These are phyloP conservation scores for Petroica traversi DNA, from an alignment of 2,113 vertebrate species.

Conservation along the genomic window DNA sequence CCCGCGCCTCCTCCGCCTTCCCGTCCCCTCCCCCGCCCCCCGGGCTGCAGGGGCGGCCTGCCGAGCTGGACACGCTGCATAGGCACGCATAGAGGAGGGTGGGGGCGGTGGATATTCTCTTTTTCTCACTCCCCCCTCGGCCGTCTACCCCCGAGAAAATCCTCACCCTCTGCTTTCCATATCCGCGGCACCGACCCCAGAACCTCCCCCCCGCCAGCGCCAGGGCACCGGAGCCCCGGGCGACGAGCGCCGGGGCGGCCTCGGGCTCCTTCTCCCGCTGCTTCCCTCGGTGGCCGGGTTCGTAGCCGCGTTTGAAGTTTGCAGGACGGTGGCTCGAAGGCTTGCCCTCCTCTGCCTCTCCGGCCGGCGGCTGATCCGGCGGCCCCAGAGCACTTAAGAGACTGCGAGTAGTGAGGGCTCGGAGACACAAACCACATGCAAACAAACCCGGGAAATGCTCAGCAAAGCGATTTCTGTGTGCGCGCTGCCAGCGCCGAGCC, in stretches of 20 bases:
- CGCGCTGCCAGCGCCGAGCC: not conserved
- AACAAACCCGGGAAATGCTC: not conserved
- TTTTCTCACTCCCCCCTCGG: not conserved
- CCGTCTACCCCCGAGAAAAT: not conserved
- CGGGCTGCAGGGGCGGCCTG: constrained; percentile 5
- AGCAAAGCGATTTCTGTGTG: not conserved
- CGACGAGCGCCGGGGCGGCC: not conserved
- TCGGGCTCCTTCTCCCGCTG: not conserved
- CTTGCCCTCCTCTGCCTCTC: not conserved
- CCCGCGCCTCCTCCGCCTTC: not conserved
- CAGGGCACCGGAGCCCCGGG: not conserved
- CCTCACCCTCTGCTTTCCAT: not conserved
- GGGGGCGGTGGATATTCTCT: not conserved
- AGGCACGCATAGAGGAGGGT: not conserved
- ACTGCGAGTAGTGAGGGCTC: not conserved
- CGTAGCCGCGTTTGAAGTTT: not conserved
- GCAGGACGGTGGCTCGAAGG: not conserved
- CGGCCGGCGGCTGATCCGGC: not conserved
- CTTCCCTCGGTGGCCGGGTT: not conserved
- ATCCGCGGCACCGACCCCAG: not conserved
- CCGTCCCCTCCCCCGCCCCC: constrained; percentile 10
- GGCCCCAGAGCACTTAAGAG: not conserved
- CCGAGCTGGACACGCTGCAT: not conserved
- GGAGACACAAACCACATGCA: constrained; percentile 37
- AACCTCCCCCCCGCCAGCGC: not conserved